phyloP scores from a whole-genome alignment of 2,888 invertebrate species.

The Brenthis ino region DNA sequence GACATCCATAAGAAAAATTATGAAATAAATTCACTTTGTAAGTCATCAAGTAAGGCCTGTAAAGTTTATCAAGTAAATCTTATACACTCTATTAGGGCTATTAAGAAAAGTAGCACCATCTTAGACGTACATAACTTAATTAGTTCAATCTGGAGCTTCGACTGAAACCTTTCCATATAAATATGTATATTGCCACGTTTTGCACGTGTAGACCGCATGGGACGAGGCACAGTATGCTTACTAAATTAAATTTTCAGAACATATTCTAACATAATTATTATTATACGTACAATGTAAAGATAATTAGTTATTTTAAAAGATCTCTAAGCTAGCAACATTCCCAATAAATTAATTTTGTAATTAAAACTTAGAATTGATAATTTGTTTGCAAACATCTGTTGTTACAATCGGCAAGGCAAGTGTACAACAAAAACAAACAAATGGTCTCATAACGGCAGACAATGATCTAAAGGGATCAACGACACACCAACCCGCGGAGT shows the following conservation, averaged over 20 bases:
- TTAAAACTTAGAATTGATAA: constrained; percentile 1
- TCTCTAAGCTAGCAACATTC: too few relatives aligned
- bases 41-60: background rate
- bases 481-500: constrained; percentile 58
- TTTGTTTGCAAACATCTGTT: constrained; percentile 10
- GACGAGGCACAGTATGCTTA: background rate
- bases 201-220: constrained; percentile 12
- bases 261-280: too few relatives aligned
- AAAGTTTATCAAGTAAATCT: constrained; percentile 8
- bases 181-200: constrained; percentile 14
- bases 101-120: constrained; percentile 27
- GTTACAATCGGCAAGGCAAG: constrained; percentile 22
- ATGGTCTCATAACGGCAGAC: constrained; percentile 56
- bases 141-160: constrained; percentile 29
- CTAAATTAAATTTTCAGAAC: background rate
- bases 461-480: constrained; percentile 72
- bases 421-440: constrained; percentile 53
- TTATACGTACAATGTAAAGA: too few relatives aligned
- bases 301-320: too few relatives aligned
- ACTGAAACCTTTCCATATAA: constrained; percentile 33
- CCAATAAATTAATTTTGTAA: background rate
- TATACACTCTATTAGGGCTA: constrained; percentile 20
- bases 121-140: constrained; percentile 32
- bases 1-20: too few relatives aligned
- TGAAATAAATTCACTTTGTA: background rate